Conservation (phyloP, 1,140 invertebrate genomes). For the Drosophila erecta region DNA sequence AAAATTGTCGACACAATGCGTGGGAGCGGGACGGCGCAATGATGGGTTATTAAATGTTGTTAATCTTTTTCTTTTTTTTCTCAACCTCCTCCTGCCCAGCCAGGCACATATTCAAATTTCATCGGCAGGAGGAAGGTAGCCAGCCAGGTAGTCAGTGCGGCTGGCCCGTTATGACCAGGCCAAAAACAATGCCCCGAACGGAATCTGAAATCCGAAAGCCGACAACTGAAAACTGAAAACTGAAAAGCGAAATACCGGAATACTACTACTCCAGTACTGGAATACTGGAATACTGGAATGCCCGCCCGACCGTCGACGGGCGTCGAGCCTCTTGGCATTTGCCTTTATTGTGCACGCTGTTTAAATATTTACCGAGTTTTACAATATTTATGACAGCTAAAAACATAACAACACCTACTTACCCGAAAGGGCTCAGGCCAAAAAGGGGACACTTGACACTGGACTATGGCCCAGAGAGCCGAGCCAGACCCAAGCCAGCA, state of each 20-base stretch:
- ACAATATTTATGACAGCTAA: conserved; percentile 83
- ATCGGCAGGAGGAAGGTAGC: conserved; percentile 25
- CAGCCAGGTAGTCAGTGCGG: conserved; percentile 18
- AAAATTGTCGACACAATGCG: conserved; percentile 24
- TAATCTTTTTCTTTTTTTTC: conserved; percentile 49
- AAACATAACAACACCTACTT: conserved; percentile 82
- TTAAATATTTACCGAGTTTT: conserved; percentile 83
- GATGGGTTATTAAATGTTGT: conserved; percentile 82
- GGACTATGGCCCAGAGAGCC: neutral
- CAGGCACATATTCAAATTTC: conserved; percentile 71
- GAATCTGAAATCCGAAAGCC: no score
- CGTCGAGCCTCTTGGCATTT: conserved; percentile 71
- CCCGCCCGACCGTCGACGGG: no score
- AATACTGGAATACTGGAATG: no score
- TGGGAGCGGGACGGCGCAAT: conserved; percentile 49
- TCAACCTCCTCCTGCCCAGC: neutral
- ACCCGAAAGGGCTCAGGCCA: conserved; percentile 37
- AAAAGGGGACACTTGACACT: conserved; percentile 73
- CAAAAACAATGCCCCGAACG: conserved; percentile 27
- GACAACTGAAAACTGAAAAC: no score
- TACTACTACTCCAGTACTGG: no score
- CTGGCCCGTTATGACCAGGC: conserved; percentile 53
- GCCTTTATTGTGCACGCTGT: conserved; percentile 79
- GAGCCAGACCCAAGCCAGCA: no score
- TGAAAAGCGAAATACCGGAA: no score